These are phyloP conservation scores for Hyperopisus bebe DNA, from an alignment of 2,113 vertebrate genomes.

Conservation along the genomic window DNA sequence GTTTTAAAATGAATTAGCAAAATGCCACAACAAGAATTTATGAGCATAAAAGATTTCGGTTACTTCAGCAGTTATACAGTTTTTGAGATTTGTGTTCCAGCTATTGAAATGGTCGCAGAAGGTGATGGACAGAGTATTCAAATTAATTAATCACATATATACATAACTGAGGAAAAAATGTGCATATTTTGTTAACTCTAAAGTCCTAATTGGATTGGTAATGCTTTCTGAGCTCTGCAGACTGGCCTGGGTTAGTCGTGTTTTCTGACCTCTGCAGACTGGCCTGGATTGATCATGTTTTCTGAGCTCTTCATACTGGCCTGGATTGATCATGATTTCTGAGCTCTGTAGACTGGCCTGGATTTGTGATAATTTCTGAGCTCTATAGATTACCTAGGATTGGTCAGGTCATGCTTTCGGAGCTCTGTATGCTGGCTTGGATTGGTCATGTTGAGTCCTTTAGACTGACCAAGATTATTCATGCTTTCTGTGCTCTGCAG, in stretches of 20 bases:
- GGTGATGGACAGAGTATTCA: background rate
- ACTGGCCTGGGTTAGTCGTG: background rate
- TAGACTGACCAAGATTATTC: background rate
- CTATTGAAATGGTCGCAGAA: background rate
- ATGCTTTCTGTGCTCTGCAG: background rate
- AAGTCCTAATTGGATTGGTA: background rate
- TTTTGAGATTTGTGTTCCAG: background rate
- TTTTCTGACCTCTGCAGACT: background rate
- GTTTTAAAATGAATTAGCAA: background rate
- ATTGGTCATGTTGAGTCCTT: no score
- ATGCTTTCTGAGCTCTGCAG: background rate
- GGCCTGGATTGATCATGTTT: background rate
- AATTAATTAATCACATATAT: background rate
- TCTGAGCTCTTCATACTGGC: background rate
- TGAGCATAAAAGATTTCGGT: background rate
- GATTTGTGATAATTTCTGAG: background rate
- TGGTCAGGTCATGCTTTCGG: background rate
- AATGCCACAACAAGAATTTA: background rate
- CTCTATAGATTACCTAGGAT: no score
- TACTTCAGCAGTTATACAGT: background rate
- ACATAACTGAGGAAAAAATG: background rate
- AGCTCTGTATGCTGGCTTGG: no score
- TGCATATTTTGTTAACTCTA: background rate
- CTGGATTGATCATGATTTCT: background rate
- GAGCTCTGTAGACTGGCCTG: background rate